Evolutionary conservation across 1,140 invertebrate genomes (phyloP), one percentile per base, ranked within the genome.

Genomic region (Colletes latitarsis): DNA sequence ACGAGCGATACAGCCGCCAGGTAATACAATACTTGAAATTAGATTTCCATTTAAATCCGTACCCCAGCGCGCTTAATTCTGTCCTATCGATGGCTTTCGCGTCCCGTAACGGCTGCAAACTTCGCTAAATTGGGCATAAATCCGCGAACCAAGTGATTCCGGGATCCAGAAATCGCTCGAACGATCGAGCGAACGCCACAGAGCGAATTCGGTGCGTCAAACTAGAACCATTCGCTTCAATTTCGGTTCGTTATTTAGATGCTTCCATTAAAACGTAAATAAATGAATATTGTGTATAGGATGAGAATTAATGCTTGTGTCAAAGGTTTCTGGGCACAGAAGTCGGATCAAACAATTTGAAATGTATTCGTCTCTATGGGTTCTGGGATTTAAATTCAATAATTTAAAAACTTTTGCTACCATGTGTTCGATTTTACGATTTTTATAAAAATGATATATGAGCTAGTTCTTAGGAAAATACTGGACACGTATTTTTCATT

Each of bases 101-200:
- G 49, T 55, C 71, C 30, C 21, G 43, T 62, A 49, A 62, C 30
- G 30, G 41, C 19, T 57, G 10, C 46, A 19, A 62, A 41, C 57
- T 62, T 82, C 64, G 69, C 71, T 76, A 84, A 89, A 88, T 89
- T 85, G 83, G 53, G 66, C 77, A 88, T 88, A 88, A 90, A 90
- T 90, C 84, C 53, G 77, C 70, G 66, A 67, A 10, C 69, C 57
- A 75, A 85, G 77, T 87, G 84, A 83, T 87, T 72, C 71, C 63
- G 30, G 3, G 58, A 64, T 6, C 58, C 12, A 17, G 21, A 6
- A 58, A 62, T 58, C 55, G 15, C 10, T n/a, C 21, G 43, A 63
- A 63, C 43, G 19, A 30, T 39, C 1, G 0, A 9, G 3, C 21
- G 17, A 39, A n/a, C 41, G 10, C 53, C n/a, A 10, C 19, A 15